Evolutionary conservation across 2,113 vertebrate species (phyloP).

Genomic region (Brachyhypopomus gauderio): DNA sequence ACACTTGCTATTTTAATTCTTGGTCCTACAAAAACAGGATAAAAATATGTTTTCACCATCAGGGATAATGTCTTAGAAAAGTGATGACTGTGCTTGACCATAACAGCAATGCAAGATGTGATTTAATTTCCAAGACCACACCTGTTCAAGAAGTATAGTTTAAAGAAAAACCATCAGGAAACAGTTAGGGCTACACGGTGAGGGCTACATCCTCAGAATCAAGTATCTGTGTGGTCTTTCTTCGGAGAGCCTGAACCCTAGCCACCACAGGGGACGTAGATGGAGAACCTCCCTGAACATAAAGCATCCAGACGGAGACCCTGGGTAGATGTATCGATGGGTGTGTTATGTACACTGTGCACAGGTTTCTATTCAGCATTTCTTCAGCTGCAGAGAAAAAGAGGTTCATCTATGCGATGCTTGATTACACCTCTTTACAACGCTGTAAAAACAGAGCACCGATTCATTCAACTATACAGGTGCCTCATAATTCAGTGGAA

Average conservation of each 20-base stretch:
- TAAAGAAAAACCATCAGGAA: background rate
- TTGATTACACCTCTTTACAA: too few species aligned
- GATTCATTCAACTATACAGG: too few species aligned
- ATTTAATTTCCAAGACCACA: constrained; percentile 13
- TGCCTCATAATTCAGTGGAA: background rate
- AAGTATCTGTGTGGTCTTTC: background rate
- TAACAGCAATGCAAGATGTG: constrained; percentile 14
- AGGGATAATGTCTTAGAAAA: constrained; percentile 41
- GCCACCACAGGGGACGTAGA: background rate
- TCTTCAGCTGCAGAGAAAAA: background rate
- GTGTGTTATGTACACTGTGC: background rate
- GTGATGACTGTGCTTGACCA: constrained; percentile 26
- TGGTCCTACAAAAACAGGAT: constrained; percentile 47
- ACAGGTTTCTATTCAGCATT: background rate
- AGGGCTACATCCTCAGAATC: background rate
- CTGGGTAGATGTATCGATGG: background rate
- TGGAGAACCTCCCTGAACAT: background rate
- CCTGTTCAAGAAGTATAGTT: background rate
- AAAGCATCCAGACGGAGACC: background rate
- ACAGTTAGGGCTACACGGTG: too few species aligned
- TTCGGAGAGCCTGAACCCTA: background rate
- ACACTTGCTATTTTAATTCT: constrained; percentile 43
- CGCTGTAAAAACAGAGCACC: too few species aligned
- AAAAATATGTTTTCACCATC: constrained; percentile 43
- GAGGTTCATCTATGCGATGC: background rate